Evolutionary conservation across 2,113 vertebrate species (phyloP).

Genomic region (Xiphophorus maculatus): DNA sequence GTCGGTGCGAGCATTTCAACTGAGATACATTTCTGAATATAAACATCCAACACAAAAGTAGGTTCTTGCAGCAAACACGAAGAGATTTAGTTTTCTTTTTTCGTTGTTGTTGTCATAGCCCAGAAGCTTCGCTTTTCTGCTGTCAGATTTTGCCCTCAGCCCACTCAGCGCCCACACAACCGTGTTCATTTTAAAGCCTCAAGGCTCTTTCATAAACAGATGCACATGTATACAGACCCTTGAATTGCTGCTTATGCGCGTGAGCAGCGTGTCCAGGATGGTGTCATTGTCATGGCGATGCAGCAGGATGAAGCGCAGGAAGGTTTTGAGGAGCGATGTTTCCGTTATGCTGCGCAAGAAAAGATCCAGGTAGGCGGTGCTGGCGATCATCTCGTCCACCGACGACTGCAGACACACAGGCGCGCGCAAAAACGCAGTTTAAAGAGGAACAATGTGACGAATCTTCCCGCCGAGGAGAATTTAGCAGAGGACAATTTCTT

Average conservation of each 20-base stretch:
- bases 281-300: constrained; percentile 91
- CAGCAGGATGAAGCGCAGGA: constrained; percentile 93
- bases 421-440: background rate
- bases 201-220: background rate
- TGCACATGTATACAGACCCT: constrained; percentile 78
- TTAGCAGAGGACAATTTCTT: background rate
- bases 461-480: background rate
- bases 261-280: constrained; percentile 94
- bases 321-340: constrained; percentile 91
- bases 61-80: background rate
- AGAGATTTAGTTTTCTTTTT: constrained; percentile 19
- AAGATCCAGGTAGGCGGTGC: constrained; percentile 96
- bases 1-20: background rate
- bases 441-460: background rate
- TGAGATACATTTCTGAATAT: background rate
- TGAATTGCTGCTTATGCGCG: constrained; percentile 94
- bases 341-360: constrained; percentile 94
- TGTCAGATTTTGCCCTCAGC: constrained; percentile 23
- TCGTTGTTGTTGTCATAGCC: background rate
- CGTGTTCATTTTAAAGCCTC: constrained; percentile 21
- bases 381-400: constrained; percentile 96
- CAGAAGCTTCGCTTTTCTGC: constrained; percentile 6
- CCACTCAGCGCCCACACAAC: constrained; percentile 49
- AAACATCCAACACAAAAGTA: background rate
- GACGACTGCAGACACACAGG: constrained; percentile 81